Base-by-base conservation (phyloP, 2,888 invertebrate species). In the Operophtera brumata region DNA sequence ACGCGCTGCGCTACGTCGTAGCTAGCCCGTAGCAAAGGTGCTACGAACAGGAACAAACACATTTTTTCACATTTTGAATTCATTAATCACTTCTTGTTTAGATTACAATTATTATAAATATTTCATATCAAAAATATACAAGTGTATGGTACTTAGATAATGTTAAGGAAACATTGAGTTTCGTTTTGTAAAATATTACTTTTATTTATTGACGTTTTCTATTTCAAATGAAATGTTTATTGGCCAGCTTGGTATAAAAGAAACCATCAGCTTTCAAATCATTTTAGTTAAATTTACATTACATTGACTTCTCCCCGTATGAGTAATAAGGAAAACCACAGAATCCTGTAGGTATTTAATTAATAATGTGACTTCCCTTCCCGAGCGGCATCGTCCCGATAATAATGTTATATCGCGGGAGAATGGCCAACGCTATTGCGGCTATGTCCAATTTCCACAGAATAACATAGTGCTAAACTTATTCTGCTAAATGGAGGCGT, bases 361-460 rank as follows among this genome's bases (percentile, higher is more conserved):
- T 25, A 47, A 39, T 39, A 47, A 32, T 7, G 28, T 12, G 48
- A 58, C 50, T 56, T 36, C 20, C 48, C 34, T 30, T 47, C 39
- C 11, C 20, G 20, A 43, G 47, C 48, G 34, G 20, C 46, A 46
- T 52, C 37, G 47, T 47, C 42, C 30, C 32, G 13, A 40, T 47
- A 41, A 35, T 42, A 35, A 49, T 37, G 46, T 49, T 54, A 45
- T 47, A 52, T 28, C 42, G 26, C 2, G 32, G 10, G 35, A 40
- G 42, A 36, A 49, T 45, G 37, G 36, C 46, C 49, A 53, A 55
- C 50, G 48, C 39, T 53, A 61, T 61, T 60, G 56, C 60, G 52
- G 62, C 66, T 64, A 62, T 73, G 68, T 71, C 73, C 58, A 71
- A 76, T 78, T 80, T 78, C 76, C 50, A 56, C 52, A 48, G 52